Evolutionary conservation across 2,797 vertebrate genomes (phyloP).

Genomic region (Parotocinclus haroldoi): DNA sequence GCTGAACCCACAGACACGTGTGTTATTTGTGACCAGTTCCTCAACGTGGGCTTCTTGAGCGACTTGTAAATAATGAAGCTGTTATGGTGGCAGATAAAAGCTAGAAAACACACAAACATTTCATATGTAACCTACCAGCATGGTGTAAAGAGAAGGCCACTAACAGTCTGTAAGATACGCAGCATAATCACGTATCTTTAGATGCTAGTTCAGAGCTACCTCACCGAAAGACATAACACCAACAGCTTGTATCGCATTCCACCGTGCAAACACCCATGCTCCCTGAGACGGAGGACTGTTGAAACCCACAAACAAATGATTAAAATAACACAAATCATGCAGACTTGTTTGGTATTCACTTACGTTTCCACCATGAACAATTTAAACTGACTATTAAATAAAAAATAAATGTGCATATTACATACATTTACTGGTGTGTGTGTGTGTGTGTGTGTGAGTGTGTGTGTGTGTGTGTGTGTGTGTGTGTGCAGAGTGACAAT

Average conservation of each 20-base stretch:
- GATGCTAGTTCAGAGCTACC: constrained; percentile 46
- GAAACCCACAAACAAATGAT: constrained; percentile 5
- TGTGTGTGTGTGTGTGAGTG: background rate
- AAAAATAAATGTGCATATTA: constrained; percentile 4
- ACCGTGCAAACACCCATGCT: constrained; percentile 87
- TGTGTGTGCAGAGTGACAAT: background rate
- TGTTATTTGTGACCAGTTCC: constrained; percentile 83
- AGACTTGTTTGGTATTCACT: background rate
- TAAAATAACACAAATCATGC: background rate
- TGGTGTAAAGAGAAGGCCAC: background rate
- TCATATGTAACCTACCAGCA: background rate
- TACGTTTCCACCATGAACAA: background rate
- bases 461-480: constrained; percentile 4
- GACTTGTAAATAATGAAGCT: constrained; percentile 93
- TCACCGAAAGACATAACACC: constrained; percentile 97
- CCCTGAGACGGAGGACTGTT: constrained; percentile 78
- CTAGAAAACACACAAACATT: constrained; percentile 61
- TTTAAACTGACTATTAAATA: background rate
- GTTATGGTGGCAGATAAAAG: constrained; percentile 96
- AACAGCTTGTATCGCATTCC: constrained; percentile 85
- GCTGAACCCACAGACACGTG: constrained; percentile 82
- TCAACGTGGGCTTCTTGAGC: constrained; percentile 79
- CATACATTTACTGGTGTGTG: constrained; percentile 20
- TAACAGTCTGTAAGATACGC: background rate
- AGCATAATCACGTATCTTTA: background rate